Base-by-base conservation (phyloP, 2,797 vertebrate genomes). In the Sebastes glaucus region DNA sequence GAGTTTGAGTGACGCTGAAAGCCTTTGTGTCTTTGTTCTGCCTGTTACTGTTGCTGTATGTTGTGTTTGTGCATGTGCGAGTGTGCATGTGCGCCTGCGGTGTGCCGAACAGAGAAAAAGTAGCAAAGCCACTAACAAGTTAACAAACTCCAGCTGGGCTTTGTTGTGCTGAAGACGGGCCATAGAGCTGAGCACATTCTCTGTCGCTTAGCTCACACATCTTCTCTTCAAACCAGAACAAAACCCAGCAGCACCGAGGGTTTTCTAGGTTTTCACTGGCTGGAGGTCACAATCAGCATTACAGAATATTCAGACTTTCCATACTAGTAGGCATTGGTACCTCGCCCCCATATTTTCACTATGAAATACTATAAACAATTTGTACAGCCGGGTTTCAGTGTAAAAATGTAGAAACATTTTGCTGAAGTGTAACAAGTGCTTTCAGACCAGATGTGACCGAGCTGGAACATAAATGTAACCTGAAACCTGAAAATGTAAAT, bases 61-160 rank as follows among this genome's bases (percentile, higher is more conserved):
- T 78, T 73, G 52, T 72, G 70, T 69, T 33, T 83, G 69, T 53
- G 49, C 46, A 20, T 63, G 63, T 63, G 75, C 59, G 49, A 42
- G 68, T 25, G 49, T 23, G 56, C 42, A 33, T 59, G 32, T 63
- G 63, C 5, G 82, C 32, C 77, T 83, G 84, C 1, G 77, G 88
- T 88, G 85, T 73, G 86, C 88, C 65, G 78, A 82, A 79, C 78
- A 84, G 71, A 86, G 77, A 77, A 88, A 89, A 92, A 91, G 92
- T 91, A 93, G 89, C 90, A 87, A 82, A 84, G 86, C 89, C 90
- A 90, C 89, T 93, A 91, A 89, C 89, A 90, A 84, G 86, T 87
- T 95, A 94, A 94, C 92, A 86, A 89, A 89, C 82, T 93, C 89
- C 93, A 94, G 91, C 93, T 94, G 93, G 83, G 88, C 81, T 92